Conservation (phyloP, 2,113 vertebrate species). For the Ctenodactylus gundi region DNA sequence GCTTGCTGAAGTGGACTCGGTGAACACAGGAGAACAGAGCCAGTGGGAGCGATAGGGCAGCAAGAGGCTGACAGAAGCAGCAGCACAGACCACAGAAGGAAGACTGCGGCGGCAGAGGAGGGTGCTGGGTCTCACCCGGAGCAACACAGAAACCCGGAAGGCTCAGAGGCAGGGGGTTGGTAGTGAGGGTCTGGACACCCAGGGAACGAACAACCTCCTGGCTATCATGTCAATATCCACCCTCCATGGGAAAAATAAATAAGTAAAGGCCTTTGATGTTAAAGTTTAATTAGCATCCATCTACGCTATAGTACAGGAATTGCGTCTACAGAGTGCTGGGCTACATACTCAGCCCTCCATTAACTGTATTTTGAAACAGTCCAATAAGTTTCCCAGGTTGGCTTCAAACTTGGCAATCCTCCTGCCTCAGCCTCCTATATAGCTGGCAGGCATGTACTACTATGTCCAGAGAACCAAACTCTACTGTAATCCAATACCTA, state of each 20-base stretch:
- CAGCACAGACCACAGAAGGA: accelerated
- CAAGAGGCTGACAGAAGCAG: not conserved
- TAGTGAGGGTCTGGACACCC: too few relatives aligned
- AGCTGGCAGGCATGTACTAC: not conserved
- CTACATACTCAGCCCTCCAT: not conserved
- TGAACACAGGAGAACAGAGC: too few relatives aligned
- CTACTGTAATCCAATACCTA: not conserved
- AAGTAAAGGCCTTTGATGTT: not conserved
- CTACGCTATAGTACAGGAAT: not conserved
- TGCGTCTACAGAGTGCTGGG: not conserved
- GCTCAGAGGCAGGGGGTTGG: not conserved
- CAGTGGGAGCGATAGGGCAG: too few relatives aligned
- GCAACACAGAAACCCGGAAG: accelerated
- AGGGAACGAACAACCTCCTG: not conserved
- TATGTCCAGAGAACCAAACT: not conserved
- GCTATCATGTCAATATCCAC: not conserved
- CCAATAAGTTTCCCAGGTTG: not conserved
- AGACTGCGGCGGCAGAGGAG: too few relatives aligned
- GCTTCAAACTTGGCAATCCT: not conserved
- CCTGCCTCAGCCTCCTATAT: not conserved
- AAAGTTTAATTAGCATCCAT: not conserved
- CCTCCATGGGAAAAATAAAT: too few relatives aligned
- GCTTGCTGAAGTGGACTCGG: too few relatives aligned
- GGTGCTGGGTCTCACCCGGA: not conserved
- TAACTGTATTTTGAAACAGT: not conserved